Evolutionary conservation across 2,113 vertebrate genomes (phyloP).

Genomic region (Guaruba guarouba): DNA sequence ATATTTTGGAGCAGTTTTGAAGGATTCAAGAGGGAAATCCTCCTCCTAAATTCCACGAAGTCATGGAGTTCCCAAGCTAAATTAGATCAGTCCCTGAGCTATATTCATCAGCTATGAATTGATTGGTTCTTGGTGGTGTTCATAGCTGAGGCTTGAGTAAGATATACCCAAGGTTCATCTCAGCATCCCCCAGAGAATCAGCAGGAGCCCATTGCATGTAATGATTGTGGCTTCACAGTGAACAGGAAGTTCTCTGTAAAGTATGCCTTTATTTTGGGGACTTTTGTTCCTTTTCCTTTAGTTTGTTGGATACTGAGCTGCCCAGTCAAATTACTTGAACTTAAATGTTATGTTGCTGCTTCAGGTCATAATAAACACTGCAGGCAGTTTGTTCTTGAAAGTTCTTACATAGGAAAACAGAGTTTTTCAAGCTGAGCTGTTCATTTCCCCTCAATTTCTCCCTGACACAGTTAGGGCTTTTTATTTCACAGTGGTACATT

Average conservation of each 20-base stretch:
- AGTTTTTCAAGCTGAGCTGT: background rate
- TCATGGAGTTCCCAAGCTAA: background rate
- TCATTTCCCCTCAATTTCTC: background rate
- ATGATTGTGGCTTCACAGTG: background rate
- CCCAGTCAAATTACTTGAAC: background rate
- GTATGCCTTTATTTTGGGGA: background rate
- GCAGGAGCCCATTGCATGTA: rapidly evolving
- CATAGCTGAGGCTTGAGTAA: background rate
- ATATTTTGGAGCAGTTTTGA: background rate
- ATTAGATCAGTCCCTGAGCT: background rate
- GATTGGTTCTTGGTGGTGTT: background rate
- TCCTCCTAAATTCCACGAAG: background rate
- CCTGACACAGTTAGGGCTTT: background rate
- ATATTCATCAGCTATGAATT: background rate
- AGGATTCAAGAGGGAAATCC: background rate
- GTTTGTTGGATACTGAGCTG: background rate
- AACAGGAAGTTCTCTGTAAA: background rate
- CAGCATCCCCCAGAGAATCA: background rate
- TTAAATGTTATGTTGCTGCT: background rate
- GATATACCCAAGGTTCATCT: background rate
- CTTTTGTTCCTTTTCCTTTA: background rate
- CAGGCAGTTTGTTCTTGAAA: background rate
- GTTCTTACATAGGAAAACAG: background rate
- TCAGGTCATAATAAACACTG: background rate
- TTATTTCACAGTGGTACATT: background rate